Conservation (phyloP, 92 coral and sea anemone genomes). For the Anthopleura xanthogrammica region DNA sequence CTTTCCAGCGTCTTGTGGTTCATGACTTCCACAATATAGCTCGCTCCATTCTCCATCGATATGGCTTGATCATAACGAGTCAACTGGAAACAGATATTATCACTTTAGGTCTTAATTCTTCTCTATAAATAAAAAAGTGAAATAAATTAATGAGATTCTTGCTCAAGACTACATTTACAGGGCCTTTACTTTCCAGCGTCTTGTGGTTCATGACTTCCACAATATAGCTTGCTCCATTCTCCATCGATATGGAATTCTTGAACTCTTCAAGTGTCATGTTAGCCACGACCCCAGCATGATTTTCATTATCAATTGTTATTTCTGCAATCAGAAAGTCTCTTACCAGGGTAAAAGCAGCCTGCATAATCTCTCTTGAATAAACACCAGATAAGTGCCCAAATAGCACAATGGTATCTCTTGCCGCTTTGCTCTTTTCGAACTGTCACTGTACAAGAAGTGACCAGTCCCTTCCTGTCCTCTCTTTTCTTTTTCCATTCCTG, state of each 20-base stretch:
- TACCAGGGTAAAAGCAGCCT: constrained; percentile 32
- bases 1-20: constrained; percentile 53
- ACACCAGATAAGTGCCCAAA: constrained; percentile 42
- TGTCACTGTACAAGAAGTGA: constrained; percentile 13
- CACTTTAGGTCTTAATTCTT: too few relatives aligned
- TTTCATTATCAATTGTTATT: constrained; percentile 58
- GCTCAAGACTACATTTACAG: constrained; percentile 42
- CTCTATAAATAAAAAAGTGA: too few relatives aligned
- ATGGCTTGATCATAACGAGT: constrained; percentile 21
- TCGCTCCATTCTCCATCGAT: constrained; percentile 22
- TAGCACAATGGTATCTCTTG: constrained; percentile 36
- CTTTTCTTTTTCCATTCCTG: constrained; percentile 36
- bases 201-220: constrained; percentile 53
- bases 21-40: constrained; percentile 36
- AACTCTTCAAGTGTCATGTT: constrained; percentile 64
- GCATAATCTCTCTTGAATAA: constrained; percentile 27
- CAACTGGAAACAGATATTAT: neutral
- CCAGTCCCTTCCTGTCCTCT: constrained; percentile 13
- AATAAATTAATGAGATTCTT: too few relatives aligned
- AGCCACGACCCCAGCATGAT: constrained; percentile 61
- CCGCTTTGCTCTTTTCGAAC: constrained; percentile 47
- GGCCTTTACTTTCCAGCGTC: constrained; percentile 55
- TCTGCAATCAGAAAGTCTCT: constrained; percentile 60
- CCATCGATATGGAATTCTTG: constrained; percentile 15
- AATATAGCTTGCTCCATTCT: constrained; percentile 28